Evolutionary conservation across 2,797 vertebrate genomes (phyloP).

Genomic region (Dryobates pubescens): DNA sequence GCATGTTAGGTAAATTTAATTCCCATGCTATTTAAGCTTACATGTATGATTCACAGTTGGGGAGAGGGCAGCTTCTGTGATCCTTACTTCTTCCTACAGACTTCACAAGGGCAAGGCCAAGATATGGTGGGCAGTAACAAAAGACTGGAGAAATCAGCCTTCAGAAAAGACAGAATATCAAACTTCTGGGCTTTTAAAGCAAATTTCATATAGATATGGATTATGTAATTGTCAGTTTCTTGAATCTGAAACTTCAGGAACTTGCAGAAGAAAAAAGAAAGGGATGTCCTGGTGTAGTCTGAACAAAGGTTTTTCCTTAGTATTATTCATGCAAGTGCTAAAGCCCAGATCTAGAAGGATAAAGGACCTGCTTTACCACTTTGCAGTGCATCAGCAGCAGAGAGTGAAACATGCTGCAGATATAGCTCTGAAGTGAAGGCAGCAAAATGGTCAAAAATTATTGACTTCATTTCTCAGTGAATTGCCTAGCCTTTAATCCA

Average conservation of each 20-base stretch:
- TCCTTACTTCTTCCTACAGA: neutral
- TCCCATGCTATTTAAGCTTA: neutral
- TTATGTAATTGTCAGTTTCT: neutral
- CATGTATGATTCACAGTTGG: neutral
- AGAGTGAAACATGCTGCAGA: neutral
- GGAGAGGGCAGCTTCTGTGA: neutral
- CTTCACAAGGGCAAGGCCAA: neutral
- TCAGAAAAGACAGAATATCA: neutral
- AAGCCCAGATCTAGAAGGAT: neutral
- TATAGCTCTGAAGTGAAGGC: neutral
- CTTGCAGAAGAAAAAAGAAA: neutral
- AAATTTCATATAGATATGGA: neutral
- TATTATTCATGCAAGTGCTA: neutral
- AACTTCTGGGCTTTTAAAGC: neutral
- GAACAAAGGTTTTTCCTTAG: neutral
- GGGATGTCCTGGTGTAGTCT: neutral
- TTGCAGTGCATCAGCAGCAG: neutral
- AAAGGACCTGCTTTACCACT: neutral
- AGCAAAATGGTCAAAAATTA: neutral
- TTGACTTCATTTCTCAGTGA: neutral
- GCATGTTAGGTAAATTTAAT: neutral
- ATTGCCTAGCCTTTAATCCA: conserved; percentile 5
- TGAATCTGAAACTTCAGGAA: neutral
- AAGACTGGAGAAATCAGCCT: neutral
- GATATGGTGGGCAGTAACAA: neutral